phyloP scores from a whole-genome alignment of 2,888 invertebrate genomes.

The Agapostemon virescens region DNA sequence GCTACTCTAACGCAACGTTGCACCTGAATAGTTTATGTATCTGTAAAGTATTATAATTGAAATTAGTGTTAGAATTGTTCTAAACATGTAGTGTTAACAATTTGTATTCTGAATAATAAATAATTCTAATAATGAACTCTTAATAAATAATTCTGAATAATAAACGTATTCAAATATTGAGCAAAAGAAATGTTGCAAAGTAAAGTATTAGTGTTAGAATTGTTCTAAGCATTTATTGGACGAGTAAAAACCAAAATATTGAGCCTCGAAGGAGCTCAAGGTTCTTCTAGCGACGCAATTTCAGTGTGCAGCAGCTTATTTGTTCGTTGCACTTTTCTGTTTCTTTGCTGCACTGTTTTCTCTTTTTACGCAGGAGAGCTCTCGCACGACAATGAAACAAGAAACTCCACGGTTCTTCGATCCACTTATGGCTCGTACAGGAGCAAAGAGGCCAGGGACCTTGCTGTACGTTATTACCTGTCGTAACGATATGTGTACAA shows the following conservation, averaged over 20 bases:
- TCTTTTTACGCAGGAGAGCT: not conserved
- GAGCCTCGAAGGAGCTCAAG: not conserved
- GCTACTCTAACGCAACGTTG: too few species aligned
- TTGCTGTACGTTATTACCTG: constrained; percentile 46
- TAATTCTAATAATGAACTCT: too few species aligned
- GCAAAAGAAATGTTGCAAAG: too few species aligned
- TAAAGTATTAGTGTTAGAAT: too few species aligned
- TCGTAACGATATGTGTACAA: constrained; percentile 48
- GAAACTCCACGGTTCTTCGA: constrained; percentile 21
- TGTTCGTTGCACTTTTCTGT: not conserved
- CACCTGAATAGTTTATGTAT: too few species aligned
- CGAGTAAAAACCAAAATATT: constrained; percentile 2
- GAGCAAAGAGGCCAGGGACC: constrained; percentile 20
- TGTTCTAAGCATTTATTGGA: too few species aligned
- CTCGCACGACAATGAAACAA: not conserved
- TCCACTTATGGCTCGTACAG: constrained; percentile 26
- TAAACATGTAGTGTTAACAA: not conserved
- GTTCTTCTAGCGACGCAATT: not conserved
- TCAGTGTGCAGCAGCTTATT: not conserved
- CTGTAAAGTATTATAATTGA: too few species aligned
- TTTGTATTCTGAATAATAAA: not conserved
- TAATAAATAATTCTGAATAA: too few species aligned
- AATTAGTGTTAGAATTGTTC: too few species aligned
- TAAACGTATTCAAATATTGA: too few species aligned
- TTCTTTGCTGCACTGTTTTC: not conserved